Percentiles rank a stretch among this genome's conserved stretches.
phyloP scores from a whole-genome alignment of 2,888 invertebrate genomes.

The Atethmia centrago region DNA sequence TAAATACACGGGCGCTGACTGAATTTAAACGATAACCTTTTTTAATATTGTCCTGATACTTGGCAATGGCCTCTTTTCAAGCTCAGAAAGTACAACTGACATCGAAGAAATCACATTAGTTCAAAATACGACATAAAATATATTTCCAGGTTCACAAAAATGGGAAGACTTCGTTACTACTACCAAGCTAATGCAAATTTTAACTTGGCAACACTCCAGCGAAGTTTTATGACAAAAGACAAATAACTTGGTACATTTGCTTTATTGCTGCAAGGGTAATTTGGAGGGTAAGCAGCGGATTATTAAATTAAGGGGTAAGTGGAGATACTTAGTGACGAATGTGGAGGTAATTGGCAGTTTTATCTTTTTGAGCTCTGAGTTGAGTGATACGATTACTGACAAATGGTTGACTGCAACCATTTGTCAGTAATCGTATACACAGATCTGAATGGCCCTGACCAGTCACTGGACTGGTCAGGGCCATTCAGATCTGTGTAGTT shows the following conservation, averaged over 20 bases:
- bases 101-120: not conserved
- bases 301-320: conserved; percentile 29
- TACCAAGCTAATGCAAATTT: conserved; percentile 39
- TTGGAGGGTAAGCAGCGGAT: conserved; percentile 34
- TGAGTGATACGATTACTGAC: no score
- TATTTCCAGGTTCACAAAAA: not conserved
- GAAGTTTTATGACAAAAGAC: conserved; percentile 29
- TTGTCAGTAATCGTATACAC: no score
- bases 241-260: conserved; percentile 42
- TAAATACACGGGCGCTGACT: no score
- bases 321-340: not conserved
- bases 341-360: conserved; percentile 2
- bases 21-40: not conserved
- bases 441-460: no score
- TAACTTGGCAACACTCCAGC: conserved; percentile 47
- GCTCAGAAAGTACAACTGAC: not conserved
- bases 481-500: no score
- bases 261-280: conserved; percentile 48
- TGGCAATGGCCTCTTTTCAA: no score
- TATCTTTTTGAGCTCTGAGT: not conserved
- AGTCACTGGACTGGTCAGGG: no score
- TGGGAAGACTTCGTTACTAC: not conserved
- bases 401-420: no score
- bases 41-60: not conserved
- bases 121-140: not conserved